Conservation (phyloP, 2,888 invertebrate genomes). For the Lymantria dispar region DNA sequence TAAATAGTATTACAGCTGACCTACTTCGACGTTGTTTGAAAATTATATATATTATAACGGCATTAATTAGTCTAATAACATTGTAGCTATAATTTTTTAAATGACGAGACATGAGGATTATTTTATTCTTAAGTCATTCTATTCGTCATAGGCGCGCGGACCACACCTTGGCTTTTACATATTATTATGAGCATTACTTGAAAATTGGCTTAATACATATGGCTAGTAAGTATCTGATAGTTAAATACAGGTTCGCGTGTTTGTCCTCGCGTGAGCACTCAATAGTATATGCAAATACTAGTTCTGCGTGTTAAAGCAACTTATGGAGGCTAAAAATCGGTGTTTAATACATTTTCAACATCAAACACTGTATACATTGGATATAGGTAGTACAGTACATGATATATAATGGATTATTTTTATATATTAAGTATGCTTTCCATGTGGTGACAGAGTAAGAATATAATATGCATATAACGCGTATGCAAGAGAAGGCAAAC, state of each 20-base stretch:
- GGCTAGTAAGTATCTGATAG: slow-evolving; percentile 18
- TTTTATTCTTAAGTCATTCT: slow-evolving; percentile 9
- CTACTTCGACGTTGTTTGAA: no score
- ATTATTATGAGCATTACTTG: slow-evolving; percentile 22
- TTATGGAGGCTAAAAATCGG: slow-evolving; percentile 19
- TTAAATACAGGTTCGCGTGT: slow-evolving; percentile 35
- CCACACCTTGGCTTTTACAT: slow-evolving; percentile 8
- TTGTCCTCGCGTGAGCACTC: slow-evolving; percentile 28
- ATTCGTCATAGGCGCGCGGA: slow-evolving; percentile 18
- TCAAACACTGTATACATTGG: slow-evolving; percentile 13
- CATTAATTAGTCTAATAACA: no score
- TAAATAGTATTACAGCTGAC: no score
- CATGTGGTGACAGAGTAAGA: no score
- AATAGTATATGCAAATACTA: slow-evolving; percentile 30
- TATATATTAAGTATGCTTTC: no score
- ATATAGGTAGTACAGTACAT: slow-evolving; percentile 19
- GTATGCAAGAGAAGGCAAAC: no score
- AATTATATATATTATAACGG: no score
- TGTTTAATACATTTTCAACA: slow-evolving; percentile 20
- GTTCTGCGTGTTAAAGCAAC: slow-evolving; percentile 23
- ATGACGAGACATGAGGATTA: slow-evolving; percentile 3
- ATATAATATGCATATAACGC: no score
- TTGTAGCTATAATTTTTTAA: no score
- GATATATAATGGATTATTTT: slow-evolving; percentile 4
- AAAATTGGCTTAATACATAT: slow-evolving; percentile 21